A percentile compares a stretch with the other conserved stretches of the same genome.
phyloP scores from a whole-genome alignment of 2,113 vertebrate species.

The Ameiurus melas region DNA sequence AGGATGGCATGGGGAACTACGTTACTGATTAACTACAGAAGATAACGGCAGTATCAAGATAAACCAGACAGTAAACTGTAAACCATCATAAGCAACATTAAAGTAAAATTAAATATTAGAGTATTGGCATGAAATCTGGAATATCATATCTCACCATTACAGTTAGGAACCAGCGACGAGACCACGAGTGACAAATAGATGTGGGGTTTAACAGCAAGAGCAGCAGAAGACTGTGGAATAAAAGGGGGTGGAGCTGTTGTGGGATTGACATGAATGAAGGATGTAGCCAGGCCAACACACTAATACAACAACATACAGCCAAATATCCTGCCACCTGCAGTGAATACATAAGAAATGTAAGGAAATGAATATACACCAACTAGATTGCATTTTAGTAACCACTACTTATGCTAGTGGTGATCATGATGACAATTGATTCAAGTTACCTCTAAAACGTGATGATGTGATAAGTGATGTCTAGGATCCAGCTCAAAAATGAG shows the following conservation, averaged over 20 bases:
- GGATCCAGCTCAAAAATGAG: constrained; percentile 97
- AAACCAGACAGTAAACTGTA: neutral
- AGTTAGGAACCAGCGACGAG: constrained; percentile 55
- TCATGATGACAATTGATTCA: neutral
- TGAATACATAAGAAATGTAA: neutral
- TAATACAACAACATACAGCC: constrained; percentile 60
- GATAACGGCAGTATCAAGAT: neutral
- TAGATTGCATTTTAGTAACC: neutral
- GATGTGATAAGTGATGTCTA: constrained; percentile 93
- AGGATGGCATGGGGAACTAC: neutral
- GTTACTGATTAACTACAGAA: constrained; percentile 13
- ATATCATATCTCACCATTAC: constrained; percentile 51
- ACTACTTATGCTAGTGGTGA: neutral
- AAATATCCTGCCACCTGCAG: constrained; percentile 54
- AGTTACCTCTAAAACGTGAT: constrained; percentile 92
- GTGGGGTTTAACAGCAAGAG: constrained; percentile 58
- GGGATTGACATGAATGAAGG: constrained; percentile 47
- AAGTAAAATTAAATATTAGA: neutral
- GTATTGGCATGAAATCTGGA: neutral
- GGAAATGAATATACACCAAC: neutral
- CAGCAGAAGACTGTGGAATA: constrained; percentile 56
- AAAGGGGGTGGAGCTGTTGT: constrained; percentile 52
- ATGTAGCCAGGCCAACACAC: constrained; percentile 58
- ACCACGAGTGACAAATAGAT: constrained; percentile 46
- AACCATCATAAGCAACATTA: neutral